phyloP scores from a whole-genome alignment of 2,113 vertebrate genomes.

The Vidua chalybeata region DNA sequence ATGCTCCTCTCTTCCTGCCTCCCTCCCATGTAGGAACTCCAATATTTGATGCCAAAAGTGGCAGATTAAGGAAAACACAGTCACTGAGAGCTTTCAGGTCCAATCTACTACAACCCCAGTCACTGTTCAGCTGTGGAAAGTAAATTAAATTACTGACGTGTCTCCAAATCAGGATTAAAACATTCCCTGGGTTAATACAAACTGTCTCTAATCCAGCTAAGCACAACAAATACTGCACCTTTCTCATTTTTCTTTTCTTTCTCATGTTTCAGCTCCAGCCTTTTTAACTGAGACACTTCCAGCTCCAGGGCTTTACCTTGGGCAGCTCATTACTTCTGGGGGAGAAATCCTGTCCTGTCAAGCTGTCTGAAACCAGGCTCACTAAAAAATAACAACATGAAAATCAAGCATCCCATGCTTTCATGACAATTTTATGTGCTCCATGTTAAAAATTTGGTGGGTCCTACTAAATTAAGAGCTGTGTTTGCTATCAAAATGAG shows the following conservation, averaged over 20 bases:
- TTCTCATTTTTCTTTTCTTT: neutral
- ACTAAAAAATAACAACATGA: neutral
- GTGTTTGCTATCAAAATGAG: neutral
- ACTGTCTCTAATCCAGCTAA: constrained; percentile 10
- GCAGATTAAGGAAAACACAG: neutral
- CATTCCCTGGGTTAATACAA: neutral
- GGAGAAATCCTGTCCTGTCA: neutral
- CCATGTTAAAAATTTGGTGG: neutral
- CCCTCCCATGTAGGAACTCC: neutral
- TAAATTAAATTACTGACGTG: neutral
- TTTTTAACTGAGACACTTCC: neutral
- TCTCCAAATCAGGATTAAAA: constrained; percentile 6
- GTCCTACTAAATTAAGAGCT: neutral
- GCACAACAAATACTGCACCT: neutral
- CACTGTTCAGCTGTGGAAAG: neutral
- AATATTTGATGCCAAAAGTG: neutral
- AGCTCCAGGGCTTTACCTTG: neutral
- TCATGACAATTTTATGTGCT: neutral
- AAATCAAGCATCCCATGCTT: neutral
- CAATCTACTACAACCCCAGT: neutral
- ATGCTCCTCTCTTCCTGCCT: neutral
- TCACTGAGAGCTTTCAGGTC: neutral
- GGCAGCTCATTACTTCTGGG: neutral
- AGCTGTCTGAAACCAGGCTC: neutral
- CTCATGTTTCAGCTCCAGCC: neutral